Conservation (phyloP, 2,113 vertebrate species). For the Caracal caracal region DNA sequence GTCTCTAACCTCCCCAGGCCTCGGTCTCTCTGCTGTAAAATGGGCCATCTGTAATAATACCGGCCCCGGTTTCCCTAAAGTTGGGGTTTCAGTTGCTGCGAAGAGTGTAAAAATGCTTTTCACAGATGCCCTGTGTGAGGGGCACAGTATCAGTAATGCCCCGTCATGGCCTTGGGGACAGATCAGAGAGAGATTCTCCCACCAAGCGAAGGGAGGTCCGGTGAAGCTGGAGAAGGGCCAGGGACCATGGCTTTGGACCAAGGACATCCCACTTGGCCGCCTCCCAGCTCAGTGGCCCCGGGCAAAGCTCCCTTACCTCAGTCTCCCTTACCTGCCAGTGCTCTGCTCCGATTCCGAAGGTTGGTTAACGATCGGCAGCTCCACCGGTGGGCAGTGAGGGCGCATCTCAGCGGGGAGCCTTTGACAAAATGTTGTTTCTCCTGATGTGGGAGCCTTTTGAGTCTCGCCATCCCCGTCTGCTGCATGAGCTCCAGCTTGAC, state of each 20-base stretch:
- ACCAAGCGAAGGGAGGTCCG: background rate
- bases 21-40: background rate
- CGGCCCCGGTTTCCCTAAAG: background rate
- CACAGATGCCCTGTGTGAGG: background rate
- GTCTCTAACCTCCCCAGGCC: background rate
- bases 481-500: background rate
- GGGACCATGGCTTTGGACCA: background rate
- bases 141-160: background rate
- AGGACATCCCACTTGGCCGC: background rate
- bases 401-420: background rate
- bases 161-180: background rate
- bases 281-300: background rate
- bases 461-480: background rate
- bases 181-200: background rate
- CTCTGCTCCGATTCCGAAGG: background rate
- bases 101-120: background rate
- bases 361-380: background rate
- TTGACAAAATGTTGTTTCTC: background rate
- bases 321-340: background rate
- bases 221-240: background rate
- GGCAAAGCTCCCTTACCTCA: background rate
- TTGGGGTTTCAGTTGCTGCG: background rate
- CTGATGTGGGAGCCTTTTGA: background rate
- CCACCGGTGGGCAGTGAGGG: accelerated
- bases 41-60: background rate